phyloP scores from a whole-genome alignment of 1,140 invertebrate species.

The Heliothis subflexa region DNA sequence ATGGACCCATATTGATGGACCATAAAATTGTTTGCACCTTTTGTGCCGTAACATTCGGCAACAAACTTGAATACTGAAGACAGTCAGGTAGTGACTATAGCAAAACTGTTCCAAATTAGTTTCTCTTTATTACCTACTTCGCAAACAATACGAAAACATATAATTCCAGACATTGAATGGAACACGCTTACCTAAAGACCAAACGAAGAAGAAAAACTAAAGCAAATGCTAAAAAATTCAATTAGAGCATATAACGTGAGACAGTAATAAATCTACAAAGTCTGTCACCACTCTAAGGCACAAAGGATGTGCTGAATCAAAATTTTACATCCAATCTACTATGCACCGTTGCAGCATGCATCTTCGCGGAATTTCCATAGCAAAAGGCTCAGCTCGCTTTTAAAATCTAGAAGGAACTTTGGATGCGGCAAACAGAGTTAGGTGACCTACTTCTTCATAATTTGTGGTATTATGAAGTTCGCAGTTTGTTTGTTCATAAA shows the following conservation, averaged over 20 bases:
- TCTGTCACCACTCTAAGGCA: conserved; percentile 24
- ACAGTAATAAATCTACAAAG: conserved; percentile 40
- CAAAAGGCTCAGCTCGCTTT: conserved; percentile 50
- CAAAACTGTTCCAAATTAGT: too few relatives aligned
- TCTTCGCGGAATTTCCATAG: conserved; percentile 59
- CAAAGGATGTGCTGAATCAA: conserved; percentile 55
- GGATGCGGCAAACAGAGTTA: conserved; percentile 39
- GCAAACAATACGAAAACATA: too few relatives aligned
- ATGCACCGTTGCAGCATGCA: conserved; percentile 49
- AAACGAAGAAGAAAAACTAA: too few relatives aligned
- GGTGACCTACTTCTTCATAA: conserved; percentile 18
- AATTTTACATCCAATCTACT: conserved; percentile 59
- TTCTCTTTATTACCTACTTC: too few relatives aligned
- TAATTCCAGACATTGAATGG: too few relatives aligned
- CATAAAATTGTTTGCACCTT: too few relatives aligned
- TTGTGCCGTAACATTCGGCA: too few relatives aligned
- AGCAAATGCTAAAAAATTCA: too few relatives aligned
- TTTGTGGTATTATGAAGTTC: conserved; percentile 27
- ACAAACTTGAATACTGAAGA: too few relatives aligned
- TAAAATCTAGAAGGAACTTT: conserved; percentile 27
- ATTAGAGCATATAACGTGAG: not conserved
- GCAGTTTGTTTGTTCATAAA: conserved; percentile 6
- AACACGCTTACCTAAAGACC: too few relatives aligned
- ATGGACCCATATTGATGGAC: not conserved
- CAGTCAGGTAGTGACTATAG: too few relatives aligned